phyloP scores from a whole-genome alignment of 1,140 invertebrate species.

The Drosophila baimaii region DNA sequence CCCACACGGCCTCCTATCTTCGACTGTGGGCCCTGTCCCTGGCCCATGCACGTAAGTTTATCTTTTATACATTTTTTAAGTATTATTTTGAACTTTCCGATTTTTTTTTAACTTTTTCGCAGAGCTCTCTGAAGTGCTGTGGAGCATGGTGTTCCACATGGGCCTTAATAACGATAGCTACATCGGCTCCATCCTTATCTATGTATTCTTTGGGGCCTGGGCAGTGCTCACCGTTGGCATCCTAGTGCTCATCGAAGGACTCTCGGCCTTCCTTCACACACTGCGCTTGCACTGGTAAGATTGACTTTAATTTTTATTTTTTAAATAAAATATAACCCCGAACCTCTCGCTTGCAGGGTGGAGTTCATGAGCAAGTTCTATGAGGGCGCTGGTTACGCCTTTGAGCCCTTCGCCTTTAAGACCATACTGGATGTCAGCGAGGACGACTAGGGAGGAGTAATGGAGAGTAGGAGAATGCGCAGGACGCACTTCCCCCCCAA shows the following conservation, averaged over 20 bases:
- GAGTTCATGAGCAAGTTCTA: constrained; percentile 99
- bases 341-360: constrained; percentile 88
- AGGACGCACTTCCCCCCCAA: constrained; percentile 54
- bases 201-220: constrained; percentile 93
- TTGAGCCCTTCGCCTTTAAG: constrained; percentile 97
- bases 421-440: constrained; percentile 88
- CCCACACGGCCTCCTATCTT: constrained; percentile 97
- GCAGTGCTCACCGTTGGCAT: constrained; percentile 95
- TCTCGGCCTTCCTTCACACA: constrained; percentile 99
- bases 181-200: constrained; percentile 86
- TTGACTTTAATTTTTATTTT: constrained; percentile 85
- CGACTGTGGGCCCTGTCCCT: constrained; percentile 97
- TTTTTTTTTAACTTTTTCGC: background rate
- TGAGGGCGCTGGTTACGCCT: constrained; percentile 93
- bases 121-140: constrained; percentile 96
- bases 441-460: constrained; percentile 31
- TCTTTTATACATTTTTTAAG: background rate
- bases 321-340: background rate
- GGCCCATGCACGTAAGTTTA: constrained; percentile 93
- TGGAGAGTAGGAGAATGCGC: constrained; percentile 34
- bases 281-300: constrained; percentile 98
- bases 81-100: background rate
- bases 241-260: constrained; percentile 98
- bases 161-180: constrained; percentile 44
- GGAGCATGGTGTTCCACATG: constrained; percentile 91